These are phyloP conservation scores for Calosoma granatense DNA, from an alignment of 1,140 invertebrate species.

Conservation along the genomic window DNA sequence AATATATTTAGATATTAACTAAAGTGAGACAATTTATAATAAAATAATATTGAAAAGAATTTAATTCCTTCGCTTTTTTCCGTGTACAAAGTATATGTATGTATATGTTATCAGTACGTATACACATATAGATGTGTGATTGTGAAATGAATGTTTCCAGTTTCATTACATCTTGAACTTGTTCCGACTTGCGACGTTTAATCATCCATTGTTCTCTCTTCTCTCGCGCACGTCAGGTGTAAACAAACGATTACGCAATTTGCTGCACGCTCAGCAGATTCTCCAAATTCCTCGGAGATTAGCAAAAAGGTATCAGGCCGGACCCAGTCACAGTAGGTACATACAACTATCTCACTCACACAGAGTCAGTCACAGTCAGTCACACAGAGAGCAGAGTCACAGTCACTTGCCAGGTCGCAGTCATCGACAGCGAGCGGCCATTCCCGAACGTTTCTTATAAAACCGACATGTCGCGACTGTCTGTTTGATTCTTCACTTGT, in stretches of 20 bases:
- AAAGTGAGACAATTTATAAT: no score
- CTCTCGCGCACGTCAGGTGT: neutral
- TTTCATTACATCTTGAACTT: no score
- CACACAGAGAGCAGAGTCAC: no score
- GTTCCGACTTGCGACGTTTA: neutral
- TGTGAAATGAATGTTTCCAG: neutral
- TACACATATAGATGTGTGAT: neutral
- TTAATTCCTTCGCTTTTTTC: no score
- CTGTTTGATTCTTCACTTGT: no score
- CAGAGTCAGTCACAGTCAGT: neutral
- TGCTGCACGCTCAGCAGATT: neutral
- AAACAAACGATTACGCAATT: neutral
- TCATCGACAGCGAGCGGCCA: no score
- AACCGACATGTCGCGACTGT: no score
- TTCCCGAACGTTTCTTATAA: no score
- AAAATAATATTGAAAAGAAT: no score
- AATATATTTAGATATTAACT: no score
- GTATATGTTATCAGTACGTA: neutral
- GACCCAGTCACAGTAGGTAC: neutral
- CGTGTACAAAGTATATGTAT: no score
- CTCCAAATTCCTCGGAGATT: slow-evolving; percentile 5
- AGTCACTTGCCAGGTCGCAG: no score
- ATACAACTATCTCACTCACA: neutral
- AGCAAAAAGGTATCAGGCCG: neutral
- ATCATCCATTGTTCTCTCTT: neutral